Evolutionary conservation across 53 echinoderm and acorn worm species (phyloP).

Genomic region (Holothuria scabra): DNA sequence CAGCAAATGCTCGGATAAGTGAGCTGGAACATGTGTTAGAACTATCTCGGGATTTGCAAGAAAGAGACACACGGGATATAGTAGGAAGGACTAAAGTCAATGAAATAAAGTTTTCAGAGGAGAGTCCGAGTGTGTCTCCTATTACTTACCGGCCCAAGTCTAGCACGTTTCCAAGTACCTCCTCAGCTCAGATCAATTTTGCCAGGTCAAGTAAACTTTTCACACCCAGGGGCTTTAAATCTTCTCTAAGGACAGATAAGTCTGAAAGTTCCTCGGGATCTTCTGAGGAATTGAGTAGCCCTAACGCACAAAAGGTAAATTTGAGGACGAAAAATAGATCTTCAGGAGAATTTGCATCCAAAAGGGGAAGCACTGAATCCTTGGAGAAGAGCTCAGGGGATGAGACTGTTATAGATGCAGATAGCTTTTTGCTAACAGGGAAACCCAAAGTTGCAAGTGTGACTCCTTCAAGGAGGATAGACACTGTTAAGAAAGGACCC

Average conservation of each 20-base stretch:
- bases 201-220: conserved; percentile 57
- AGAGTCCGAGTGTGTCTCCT: not conserved
- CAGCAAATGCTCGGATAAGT: conserved; percentile 45
- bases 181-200: not conserved
- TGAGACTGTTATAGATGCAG: conserved; percentile 43
- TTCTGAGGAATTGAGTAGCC: conserved; percentile 67
- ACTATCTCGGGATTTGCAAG: conserved; percentile 23
- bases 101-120: not conserved
- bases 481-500: conserved; percentile 19
- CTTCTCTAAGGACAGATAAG: conserved; percentile 70
- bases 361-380: conserved; percentile 28
- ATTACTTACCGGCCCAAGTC: conserved; percentile 27
- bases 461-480: conserved; percentile 29
- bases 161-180: conserved; percentile 6
- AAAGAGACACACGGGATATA: conserved; percentile 30
- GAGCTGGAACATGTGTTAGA: conserved; percentile 65
- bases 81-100: conserved; percentile 35
- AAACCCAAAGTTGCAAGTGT: conserved; percentile 46
- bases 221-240: conserved; percentile 60
- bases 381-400: conserved; percentile 45
- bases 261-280: conserved; percentile 83
- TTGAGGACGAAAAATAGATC: conserved; percentile 2
- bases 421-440: not conserved
- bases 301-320: conserved; percentile 55
- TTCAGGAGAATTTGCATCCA: conserved; percentile 16